Conservation (phyloP, 2,888 invertebrate species). For the Charanyca ferruginea region DNA sequence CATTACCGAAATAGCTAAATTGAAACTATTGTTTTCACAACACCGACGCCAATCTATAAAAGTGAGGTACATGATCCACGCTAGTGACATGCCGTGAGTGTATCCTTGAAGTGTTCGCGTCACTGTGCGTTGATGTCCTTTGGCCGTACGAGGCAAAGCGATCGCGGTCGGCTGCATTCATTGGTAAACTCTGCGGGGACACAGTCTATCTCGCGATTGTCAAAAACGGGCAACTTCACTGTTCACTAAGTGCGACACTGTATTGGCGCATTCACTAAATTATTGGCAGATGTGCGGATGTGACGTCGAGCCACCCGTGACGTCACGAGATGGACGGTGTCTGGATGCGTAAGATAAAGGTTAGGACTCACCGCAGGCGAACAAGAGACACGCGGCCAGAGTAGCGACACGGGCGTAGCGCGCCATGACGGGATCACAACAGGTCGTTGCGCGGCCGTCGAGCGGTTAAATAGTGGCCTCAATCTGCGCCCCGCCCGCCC, state of each 20-base stretch:
- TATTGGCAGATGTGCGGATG: conserved; percentile 76
- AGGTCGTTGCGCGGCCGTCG: conserved; percentile 90
- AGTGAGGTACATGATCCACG: conserved; percentile 72
- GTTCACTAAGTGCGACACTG: conserved; percentile 85
- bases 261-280: conserved; percentile 82
- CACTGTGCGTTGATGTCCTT: conserved; percentile 81
- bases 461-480: conserved; percentile 91
- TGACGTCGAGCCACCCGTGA: conserved; percentile 84
- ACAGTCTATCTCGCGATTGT: conserved; percentile 85
- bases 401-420: conserved; percentile 91
- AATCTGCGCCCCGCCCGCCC: conserved; percentile 90
- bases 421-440: conserved; percentile 92
- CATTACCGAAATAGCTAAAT: conserved; percentile 56
- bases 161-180: conserved; percentile 81
- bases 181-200: conserved; percentile 79
- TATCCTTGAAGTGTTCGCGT: conserved; percentile 84
- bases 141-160: conserved; percentile 80
- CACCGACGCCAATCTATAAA: conserved; percentile 72
- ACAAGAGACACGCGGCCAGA: conserved; percentile 90
- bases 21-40: conserved; percentile 67
- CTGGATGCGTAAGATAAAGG: conserved; percentile 88
- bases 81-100: conserved; percentile 67
- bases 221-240: conserved; percentile 84
- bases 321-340: conserved; percentile 87
- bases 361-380: conserved; percentile 91